Base-by-base conservation (phyloP, 64 coral and sea anemone genomes). In the Stichodactyla mertensii region DNA sequence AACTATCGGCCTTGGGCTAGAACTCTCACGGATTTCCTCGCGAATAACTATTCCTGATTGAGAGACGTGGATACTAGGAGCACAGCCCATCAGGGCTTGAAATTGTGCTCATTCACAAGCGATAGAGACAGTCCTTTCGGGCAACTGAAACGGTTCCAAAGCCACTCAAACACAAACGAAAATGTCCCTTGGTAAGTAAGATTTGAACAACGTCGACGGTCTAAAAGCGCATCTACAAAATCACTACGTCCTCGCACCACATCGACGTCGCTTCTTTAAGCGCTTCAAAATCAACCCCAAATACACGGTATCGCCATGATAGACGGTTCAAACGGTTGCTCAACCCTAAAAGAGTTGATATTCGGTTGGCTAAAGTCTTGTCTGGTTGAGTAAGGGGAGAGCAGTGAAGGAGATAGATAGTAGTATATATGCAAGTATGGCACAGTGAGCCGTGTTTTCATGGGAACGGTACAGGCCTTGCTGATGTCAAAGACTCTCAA, bases 41-140 rank as follows among this genome's bases (percentile, higher is more conserved):
- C 92, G 93, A 95, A 92, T 90, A 74, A 99, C 93, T 90, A 99
- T 94, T 89, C 97, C 93, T 88, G 90, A 92, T 92, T 99, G 97
- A 53, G 97, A 99, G 55, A 99, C 93, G 93, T 99, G 97, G n/a
- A 99, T 99, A 57, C 93, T 95, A 99, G 97, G 97, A 89, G 97
- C 97, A 95, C 97, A 99, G 93, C 97, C 97, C 97, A 99, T 99
- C 78, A 94, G 92, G 92, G 84, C 88, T 94, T 59, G 64, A 56
- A 87, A 92, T 59, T 86, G 80, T 57, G 59, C 86, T 82, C 90
- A 92, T 92, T 92, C 90, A 92, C 90, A 86, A 58, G 86, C 84
- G 86, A 87, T 59, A 85, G 20, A 61, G 61, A 24, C 60, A 59
- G 83, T 85, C 27, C 83, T 81, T 81, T 81, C 36, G 36, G 53